Percentiles rank a stretch among this genome's conserved stretches.
These are phyloP conservation scores for Myotis lucifugus DNA, from an alignment of 2,113 vertebrate genomes.

Conservation along the genomic window DNA sequence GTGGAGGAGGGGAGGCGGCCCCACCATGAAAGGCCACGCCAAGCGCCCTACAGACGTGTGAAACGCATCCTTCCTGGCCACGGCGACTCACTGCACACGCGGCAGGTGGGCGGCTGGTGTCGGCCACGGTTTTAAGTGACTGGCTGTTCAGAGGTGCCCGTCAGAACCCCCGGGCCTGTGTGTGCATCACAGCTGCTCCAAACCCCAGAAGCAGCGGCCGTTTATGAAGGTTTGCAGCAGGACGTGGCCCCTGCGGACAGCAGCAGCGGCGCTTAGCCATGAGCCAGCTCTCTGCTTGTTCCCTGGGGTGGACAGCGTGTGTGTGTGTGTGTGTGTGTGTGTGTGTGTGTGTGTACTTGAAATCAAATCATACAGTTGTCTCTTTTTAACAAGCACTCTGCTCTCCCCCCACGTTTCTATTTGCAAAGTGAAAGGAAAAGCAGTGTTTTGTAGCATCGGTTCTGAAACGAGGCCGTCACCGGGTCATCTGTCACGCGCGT, in stretches of 20 bases:
- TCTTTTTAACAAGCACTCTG: neutral
- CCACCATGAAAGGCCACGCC: fast-evolving
- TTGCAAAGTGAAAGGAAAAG: neutral
- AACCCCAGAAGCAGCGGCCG: neutral
- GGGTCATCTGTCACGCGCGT: neutral
- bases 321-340: no score
- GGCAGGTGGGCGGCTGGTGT: no score
- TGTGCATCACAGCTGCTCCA: neutral
- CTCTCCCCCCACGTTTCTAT: neutral
- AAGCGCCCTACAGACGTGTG: fast-evolving
- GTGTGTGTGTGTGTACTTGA: neutral
- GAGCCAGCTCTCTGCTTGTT: neutral
- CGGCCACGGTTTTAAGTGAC: neutral
- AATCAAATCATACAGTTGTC: neutral
- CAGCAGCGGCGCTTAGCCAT: neutral
- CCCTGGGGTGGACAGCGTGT: neutral
- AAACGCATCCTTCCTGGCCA: neutral
- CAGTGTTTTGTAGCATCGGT: fast-evolving
- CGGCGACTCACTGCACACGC: fast-evolving
- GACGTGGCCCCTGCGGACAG: neutral
- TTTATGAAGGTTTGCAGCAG: neutral
- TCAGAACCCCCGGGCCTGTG: neutral
- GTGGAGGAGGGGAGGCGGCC: neutral
- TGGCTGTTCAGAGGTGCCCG: neutral
- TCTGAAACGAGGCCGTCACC: neutral